Evolutionary conservation across 1,140 invertebrate species (phyloP).

Genomic region (Micrasema longulum): DNA sequence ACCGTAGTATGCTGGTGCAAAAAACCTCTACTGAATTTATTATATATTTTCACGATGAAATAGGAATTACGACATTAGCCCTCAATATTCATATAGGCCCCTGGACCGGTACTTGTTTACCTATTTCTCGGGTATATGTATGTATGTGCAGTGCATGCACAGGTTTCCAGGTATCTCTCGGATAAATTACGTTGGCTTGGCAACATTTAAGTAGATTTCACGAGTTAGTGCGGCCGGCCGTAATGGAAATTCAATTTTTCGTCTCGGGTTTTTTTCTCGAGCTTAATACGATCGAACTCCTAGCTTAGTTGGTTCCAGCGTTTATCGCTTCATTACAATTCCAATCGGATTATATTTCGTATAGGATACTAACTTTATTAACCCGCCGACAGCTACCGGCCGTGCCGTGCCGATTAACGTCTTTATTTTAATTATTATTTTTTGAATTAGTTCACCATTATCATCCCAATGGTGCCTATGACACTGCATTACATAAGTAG

Average conservation of each 20-base stretch:
- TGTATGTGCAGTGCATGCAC: not conserved
- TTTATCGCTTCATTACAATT: constrained; percentile 19
- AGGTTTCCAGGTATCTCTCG: constrained; percentile 31
- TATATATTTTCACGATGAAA: constrained; percentile 9
- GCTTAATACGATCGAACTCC: constrained; percentile 16
- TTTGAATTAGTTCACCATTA: too few relatives aligned
- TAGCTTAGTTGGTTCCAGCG: not conserved
- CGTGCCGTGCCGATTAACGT: not conserved
- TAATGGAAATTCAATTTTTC: constrained; percentile 54
- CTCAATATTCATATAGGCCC: not conserved
- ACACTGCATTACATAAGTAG: too few relatives aligned
- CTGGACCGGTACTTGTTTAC: not conserved
- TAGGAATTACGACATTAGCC: constrained; percentile 29
- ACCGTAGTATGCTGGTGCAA: too few relatives aligned
- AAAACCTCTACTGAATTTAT: not conserved
- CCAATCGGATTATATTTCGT: constrained; percentile 24
- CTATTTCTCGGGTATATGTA: not conserved
- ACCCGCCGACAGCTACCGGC: constrained; percentile 2
- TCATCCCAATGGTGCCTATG: too few relatives aligned
- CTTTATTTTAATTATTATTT: not conserved
- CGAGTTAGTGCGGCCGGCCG: constrained; percentile 52
- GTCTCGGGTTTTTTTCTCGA: constrained; percentile 46
- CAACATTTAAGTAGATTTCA: constrained; percentile 52
- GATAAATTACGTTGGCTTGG: constrained; percentile 41
- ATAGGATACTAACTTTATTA: constrained; percentile 4